A percentile compares a stretch with the other conserved stretches of the same genome.
Evolutionary conservation across 2,113 vertebrate genomes (phyloP).

Genomic region (Leptobrachium leishanense): DNA sequence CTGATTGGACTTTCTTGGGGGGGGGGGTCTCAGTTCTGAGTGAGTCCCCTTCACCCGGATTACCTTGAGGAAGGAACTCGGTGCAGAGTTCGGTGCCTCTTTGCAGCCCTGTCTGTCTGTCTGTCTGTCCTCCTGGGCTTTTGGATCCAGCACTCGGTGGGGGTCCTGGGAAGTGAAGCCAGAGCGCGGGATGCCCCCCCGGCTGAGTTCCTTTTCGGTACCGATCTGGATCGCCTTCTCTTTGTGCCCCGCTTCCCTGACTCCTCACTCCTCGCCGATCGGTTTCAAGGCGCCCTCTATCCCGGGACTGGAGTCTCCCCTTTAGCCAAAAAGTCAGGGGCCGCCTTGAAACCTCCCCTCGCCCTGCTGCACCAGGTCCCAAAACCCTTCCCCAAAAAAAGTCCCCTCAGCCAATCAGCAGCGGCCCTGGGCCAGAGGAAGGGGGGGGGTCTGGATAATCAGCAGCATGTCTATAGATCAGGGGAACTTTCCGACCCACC

Average conservation of each 20-base stretch:
- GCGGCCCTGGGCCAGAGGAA: neutral
- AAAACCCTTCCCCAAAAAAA: constrained; percentile 48
- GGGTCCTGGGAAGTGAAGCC: neutral
- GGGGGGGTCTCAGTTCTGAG: neutral
- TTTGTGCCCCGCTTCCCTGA: constrained; percentile 39
- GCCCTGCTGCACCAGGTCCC: constrained; percentile 14
- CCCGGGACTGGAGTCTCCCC: constrained; percentile 34
- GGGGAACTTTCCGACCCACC: constrained; percentile 28
- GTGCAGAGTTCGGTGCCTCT: neutral
- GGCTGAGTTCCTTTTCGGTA: constrained; percentile 1
- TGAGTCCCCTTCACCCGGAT: neutral
- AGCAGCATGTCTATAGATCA: constrained; percentile 45
- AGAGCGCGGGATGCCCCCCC: neutral
- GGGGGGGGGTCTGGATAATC: constrained; percentile 36
- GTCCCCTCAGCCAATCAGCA: constrained; percentile 23
- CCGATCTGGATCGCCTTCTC: constrained; percentile 43
- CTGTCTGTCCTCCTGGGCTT: neutral
- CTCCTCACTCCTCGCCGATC: constrained; percentile 16
- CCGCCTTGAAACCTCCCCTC: constrained; percentile 40
- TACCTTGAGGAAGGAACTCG: neutral
- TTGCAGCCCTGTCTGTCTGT: neutral
- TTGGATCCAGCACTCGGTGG: neutral
- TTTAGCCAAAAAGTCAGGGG: constrained; percentile 11
- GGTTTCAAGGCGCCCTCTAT: constrained; percentile 46
- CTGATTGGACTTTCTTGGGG: neutral